Percentiles rank a stretch among this genome's conserved stretches.
phyloP scores from a whole-genome alignment of 1,140 invertebrate species.

The Rhyzopertha dominica region DNA sequence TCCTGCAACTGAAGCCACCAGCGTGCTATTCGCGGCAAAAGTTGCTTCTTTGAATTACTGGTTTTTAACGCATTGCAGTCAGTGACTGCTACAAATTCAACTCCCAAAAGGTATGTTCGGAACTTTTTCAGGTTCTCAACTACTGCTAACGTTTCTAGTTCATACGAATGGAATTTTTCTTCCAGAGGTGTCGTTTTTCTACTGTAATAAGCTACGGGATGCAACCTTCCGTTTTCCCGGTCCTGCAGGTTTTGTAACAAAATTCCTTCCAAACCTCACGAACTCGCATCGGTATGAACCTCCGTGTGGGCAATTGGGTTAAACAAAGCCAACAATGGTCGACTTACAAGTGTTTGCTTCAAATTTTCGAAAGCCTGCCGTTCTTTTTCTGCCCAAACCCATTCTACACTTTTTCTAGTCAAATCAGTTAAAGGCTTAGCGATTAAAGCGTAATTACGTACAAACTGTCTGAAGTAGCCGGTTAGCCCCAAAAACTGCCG shows the following conservation, averaged over 20 bases:
- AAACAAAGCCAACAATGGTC: slow-evolving; percentile 4
- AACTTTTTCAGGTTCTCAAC: slow-evolving; percentile 33
- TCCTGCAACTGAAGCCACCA: slow-evolving; percentile 8
- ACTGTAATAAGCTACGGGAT: slow-evolving; percentile 35
- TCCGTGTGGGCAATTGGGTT: slow-evolving; percentile 10
- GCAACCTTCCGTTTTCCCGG: slow-evolving; percentile 16
- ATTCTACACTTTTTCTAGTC: slow-evolving; percentile 21
- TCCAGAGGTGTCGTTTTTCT: slow-evolving; percentile 30
- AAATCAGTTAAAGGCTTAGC: slow-evolving; percentile 30
- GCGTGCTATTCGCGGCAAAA: neutral
- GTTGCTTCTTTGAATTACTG: slow-evolving; percentile 13
- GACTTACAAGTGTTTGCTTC: neutral
- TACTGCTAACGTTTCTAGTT: slow-evolving; percentile 41
- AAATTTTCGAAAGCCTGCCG: slow-evolving; percentile 11
- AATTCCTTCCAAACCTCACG: slow-evolving; percentile 35
- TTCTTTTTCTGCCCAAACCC: slow-evolving; percentile 27
- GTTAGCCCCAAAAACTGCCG: slow-evolving; percentile 12
- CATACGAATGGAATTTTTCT: slow-evolving; percentile 39
- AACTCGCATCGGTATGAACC: slow-evolving; percentile 36
- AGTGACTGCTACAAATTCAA: slow-evolving; percentile 31
- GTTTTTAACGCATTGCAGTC: slow-evolving; percentile 34
- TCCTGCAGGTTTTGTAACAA: slow-evolving; percentile 30
- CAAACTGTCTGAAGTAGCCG: slow-evolving; percentile 13
- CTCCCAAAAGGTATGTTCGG: slow-evolving; percentile 30
- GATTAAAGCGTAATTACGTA: slow-evolving; percentile 13